A percentile compares a stretch with the other conserved stretches of the same genome.
These are phyloP conservation scores for Epirrita christyi DNA, from an alignment of 2,888 invertebrate species.

Conservation along the genomic window DNA sequence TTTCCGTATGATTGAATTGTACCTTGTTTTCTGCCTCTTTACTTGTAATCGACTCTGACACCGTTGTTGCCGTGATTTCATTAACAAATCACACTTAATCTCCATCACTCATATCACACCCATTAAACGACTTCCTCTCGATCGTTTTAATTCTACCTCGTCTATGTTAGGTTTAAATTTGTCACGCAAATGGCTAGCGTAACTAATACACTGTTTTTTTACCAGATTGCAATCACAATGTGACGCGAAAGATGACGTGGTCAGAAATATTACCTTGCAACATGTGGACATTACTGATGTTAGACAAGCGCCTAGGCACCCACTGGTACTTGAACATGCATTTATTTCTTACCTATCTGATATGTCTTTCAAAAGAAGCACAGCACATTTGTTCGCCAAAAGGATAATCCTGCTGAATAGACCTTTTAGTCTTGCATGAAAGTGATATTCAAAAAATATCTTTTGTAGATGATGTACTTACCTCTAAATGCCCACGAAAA, in stretches of 20 bases:
- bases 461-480: too few relatives aligned
- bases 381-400: not conserved
- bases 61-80: constrained; percentile 1
- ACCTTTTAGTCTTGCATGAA: too few relatives aligned
- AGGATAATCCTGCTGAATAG: too few relatives aligned
- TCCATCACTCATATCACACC: not conserved
- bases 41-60: constrained; percentile 1
- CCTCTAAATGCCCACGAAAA: too few relatives aligned
- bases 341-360: constrained; percentile 3
- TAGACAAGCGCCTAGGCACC: constrained; percentile 61
- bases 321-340: constrained; percentile 49
- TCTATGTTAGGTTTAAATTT: constrained; percentile 3
- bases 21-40: constrained; percentile 5
- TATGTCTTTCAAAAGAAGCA: not conserved
- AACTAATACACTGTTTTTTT: constrained; percentile 47
- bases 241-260: constrained; percentile 47
- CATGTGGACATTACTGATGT: constrained; percentile 67
- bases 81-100: constrained; percentile 14
- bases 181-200: constrained; percentile 38
- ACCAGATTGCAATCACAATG: constrained; percentile 66
- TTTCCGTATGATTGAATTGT: not conserved
- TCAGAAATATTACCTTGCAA: constrained; percentile 59
- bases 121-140: constrained; percentile 10
- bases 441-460: too few relatives aligned
- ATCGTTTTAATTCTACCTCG: constrained; percentile 19